Conservation (phyloP, 2,113 vertebrate genomes). For the Silurus meridionalis region DNA sequence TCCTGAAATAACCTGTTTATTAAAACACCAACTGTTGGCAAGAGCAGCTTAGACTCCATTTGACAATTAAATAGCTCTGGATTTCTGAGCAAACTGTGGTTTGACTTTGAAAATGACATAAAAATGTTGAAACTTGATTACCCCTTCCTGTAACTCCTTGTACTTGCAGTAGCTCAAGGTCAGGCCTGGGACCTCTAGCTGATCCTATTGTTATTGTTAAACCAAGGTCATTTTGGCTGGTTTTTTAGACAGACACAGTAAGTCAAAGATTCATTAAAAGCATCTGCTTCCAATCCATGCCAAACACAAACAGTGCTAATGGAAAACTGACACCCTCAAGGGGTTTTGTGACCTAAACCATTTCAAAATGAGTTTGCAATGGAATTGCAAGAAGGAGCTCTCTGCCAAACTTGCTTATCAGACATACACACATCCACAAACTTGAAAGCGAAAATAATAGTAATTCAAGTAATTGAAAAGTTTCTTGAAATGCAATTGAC, state of each 20-base stretch:
- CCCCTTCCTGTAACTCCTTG: slow-evolving; percentile 34
- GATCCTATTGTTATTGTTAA: slow-evolving; percentile 19
- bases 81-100: background rate
- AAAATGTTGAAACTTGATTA: slow-evolving; percentile 23
- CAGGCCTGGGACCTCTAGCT: slow-evolving; percentile 28
- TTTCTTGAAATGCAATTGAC: background rate
- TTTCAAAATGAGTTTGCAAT: background rate
- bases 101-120: background rate
- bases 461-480: background rate
- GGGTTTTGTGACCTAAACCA: slow-evolving; percentile 23
- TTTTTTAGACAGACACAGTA: slow-evolving; percentile 58
- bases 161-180: slow-evolving; percentile 47
- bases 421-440: background rate
- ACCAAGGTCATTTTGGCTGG: slow-evolving; percentile 51
- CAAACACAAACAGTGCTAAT: slow-evolving; percentile 42
- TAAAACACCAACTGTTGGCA: slow-evolving; percentile 18
- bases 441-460: background rate
- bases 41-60: background rate
- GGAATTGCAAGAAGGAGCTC: background rate
- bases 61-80: background rate
- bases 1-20: slow-evolving; percentile 48
- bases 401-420: background rate
- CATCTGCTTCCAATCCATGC: slow-evolving; percentile 53
- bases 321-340: slow-evolving; percentile 44
- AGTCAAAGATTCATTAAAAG: slow-evolving; percentile 26